Evolutionary conservation across 1,140 invertebrate genomes (phyloP).

Genomic region (Neocloeon triangulifer): DNA sequence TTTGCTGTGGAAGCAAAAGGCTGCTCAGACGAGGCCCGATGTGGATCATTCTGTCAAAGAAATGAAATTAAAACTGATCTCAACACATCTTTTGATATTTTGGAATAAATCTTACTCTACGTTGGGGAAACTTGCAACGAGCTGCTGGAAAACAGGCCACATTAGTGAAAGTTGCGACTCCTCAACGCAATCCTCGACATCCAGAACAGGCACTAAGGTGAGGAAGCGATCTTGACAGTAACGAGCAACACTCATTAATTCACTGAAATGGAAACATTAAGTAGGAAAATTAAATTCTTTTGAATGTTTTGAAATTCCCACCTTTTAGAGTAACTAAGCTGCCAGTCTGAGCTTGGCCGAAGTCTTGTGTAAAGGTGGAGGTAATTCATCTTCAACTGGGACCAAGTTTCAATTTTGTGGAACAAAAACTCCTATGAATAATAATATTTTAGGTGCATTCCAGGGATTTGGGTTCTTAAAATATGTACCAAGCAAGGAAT

Average conservation of each 20-base stretch:
- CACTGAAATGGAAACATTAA: conserved; percentile 20
- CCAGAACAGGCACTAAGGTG: conserved; percentile 32
- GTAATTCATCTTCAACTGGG: conserved; percentile 36
- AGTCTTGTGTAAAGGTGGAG: conserved; percentile 29
- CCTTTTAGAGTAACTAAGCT: conserved; percentile 26
- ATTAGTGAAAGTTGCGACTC: conserved; percentile 28
- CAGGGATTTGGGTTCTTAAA: too few species aligned
- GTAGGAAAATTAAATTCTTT: too few species aligned
- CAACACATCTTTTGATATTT: too few species aligned
- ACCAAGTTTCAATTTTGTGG: conserved; percentile 29
- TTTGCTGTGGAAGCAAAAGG: conserved; percentile 20
- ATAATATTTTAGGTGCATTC: conserved; percentile 2
- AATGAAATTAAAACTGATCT: too few species aligned
- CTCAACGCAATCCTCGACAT: conserved; percentile 28
- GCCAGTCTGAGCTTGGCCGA: conserved; percentile 22
- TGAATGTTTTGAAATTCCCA: conserved; percentile 10
- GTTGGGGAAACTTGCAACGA: conserved; percentile 22
- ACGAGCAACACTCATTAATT: conserved; percentile 35
- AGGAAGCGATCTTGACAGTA: conserved; percentile 29
- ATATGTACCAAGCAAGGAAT: conserved; percentile 26
- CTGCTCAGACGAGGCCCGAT: conserved; percentile 32
- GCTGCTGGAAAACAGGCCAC: conserved; percentile 30
- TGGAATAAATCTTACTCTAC: conserved; percentile 20
- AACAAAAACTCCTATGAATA: conserved; percentile 26
- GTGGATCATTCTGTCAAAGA: conserved; percentile 28